These are phyloP conservation scores for Ectemnius continuus DNA, from an alignment of 2,888 invertebrate genomes.

Conservation along the genomic window DNA sequence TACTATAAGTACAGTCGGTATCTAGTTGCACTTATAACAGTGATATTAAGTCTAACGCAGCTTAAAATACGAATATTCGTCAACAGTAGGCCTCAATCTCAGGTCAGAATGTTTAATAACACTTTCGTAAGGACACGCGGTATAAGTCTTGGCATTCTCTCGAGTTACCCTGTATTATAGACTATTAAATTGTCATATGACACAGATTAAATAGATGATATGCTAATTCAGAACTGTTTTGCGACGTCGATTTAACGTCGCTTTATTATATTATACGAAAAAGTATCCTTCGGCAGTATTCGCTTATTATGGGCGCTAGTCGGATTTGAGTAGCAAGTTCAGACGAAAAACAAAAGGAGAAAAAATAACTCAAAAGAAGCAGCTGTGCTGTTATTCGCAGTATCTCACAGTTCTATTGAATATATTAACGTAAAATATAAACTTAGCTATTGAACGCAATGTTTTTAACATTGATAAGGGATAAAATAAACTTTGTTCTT, in stretches of 20 bases:
- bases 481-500: no score
- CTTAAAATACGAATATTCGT: constrained; percentile 1
- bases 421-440: no score
- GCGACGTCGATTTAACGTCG: constrained; percentile 23
- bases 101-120: neutral
- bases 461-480: no score
- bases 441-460: no score
- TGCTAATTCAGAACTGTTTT: constrained; percentile 29
- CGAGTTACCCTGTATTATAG: constrained; percentile 41
- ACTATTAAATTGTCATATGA: constrained; percentile 20
- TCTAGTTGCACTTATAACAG: neutral
- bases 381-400: no score
- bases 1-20: constrained; percentile 3
- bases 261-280: constrained; percentile 28
- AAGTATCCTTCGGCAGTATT: constrained; percentile 39
- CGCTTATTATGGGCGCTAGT: constrained; percentile 18
- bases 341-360: no score
- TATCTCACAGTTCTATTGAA: no score
- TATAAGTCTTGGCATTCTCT: neutral
- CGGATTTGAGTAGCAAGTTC: neutral
- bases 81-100: constrained; percentile 4
- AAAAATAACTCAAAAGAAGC: no score
- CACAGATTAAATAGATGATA: constrained; percentile 40
- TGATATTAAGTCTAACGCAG: neutral
- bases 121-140: constrained; percentile 1